phyloP scores from a whole-genome alignment of 2,797 vertebrate genomes.

The Podarcis lilfordi region DNA sequence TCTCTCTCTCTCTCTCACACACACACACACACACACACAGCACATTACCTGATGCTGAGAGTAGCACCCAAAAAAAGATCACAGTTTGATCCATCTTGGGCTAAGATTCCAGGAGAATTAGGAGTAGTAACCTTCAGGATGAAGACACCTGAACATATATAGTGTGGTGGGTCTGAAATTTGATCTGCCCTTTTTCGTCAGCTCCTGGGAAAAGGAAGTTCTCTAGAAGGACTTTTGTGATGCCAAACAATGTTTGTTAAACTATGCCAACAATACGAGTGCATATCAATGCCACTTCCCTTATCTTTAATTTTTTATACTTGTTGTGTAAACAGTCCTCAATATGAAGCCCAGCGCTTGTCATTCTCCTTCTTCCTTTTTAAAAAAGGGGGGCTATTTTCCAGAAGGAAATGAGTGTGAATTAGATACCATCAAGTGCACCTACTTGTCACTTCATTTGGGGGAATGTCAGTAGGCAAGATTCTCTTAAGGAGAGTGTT shows the following conservation, averaged over 20 bases:
- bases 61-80: constrained; percentile 17
- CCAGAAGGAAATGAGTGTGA: constrained; percentile 5
- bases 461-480: background rate
- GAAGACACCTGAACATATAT: constrained; percentile 22
- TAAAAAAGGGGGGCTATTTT: background rate
- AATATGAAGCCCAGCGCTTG: background rate
- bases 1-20: too few relatives aligned
- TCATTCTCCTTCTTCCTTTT: background rate
- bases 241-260: constrained; percentile 15
- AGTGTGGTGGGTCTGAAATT: constrained; percentile 5
- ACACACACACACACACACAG: too few relatives aligned
- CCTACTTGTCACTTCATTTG: background rate
- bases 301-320: constrained; percentile 26
- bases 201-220: constrained; percentile 11
- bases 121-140: background rate
- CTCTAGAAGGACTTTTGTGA: constrained; percentile 1
- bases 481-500: background rate
- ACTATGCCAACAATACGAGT: constrained; percentile 13
- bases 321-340: constrained; percentile 23
- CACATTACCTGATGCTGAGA: constrained; percentile 27
- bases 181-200: constrained; percentile 21
- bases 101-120: background rate
- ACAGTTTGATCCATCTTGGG: constrained; percentile 22
- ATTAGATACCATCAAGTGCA: background rate
- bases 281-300: background rate